phyloP scores from a whole-genome alignment of 2,888 invertebrate species.

The Tanypteryx hageni region DNA sequence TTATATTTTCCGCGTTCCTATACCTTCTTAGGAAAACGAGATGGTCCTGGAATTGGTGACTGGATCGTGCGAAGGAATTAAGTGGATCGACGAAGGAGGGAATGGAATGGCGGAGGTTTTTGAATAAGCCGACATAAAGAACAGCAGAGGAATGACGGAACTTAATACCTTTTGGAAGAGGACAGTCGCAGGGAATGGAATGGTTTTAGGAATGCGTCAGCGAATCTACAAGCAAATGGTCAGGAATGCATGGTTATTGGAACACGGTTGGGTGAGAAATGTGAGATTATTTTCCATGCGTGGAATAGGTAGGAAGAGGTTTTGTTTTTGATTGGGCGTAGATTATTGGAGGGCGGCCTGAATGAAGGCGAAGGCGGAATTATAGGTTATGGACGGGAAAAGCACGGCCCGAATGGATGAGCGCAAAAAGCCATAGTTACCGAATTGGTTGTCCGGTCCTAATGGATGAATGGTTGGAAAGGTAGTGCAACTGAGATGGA shows the following conservation, averaged over 20 bases:
- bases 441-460: neutral
- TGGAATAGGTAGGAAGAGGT: neutral
- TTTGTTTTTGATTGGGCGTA: neutral
- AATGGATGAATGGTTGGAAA: constrained; percentile 27
- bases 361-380: neutral
- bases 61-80: no score
- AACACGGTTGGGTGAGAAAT: neutral
- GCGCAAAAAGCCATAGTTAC: constrained; percentile 7
- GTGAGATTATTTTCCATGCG: neutral
- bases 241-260: neutral
- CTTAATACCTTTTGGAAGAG: no score
- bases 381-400: neutral
- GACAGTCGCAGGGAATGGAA: no score
- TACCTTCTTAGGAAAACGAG: no score
- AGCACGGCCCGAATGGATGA: neutral
- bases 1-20: no score
- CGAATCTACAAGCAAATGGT: neutral
- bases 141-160: no score
- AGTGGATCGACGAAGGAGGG: no score
- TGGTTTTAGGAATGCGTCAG: no score
- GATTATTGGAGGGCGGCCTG: neutral
- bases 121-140: no score
- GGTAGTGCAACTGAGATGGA: neutral
- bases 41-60: no score
- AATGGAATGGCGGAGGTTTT: no score